A percentile compares a stretch with the other conserved stretches of the same genome.
Conservation (phyloP, 2,888 invertebrate species). For the Allophyes oxyacanthae region DNA sequence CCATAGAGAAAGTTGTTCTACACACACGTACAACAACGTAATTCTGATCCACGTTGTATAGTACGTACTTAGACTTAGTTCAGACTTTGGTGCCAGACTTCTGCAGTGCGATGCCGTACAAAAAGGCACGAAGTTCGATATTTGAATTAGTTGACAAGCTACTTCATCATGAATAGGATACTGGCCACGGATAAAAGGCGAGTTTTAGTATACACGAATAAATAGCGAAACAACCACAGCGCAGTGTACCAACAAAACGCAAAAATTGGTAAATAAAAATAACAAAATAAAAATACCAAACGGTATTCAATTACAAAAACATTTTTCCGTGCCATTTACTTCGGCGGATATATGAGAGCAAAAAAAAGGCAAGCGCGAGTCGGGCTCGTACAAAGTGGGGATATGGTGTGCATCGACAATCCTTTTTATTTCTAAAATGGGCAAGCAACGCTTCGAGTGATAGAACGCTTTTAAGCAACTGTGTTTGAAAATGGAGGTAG, state of each 20-base stretch:
- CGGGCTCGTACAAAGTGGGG: slow-evolving; percentile 20
- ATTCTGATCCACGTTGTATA: too few relatives aligned
- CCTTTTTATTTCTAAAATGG: slow-evolving; percentile 29
- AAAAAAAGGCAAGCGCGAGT: slow-evolving; percentile 51
- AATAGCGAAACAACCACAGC: slow-evolving; percentile 5
- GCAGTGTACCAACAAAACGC: slow-evolving; percentile 11
- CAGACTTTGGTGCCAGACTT: too few relatives aligned
- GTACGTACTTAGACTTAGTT: too few relatives aligned
- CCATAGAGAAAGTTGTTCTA: too few relatives aligned
- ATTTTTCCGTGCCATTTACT: slow-evolving; percentile 59
- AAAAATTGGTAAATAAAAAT: slow-evolving; percentile 19
- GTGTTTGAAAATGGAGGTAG: slow-evolving; percentile 26
- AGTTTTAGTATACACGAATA: too few relatives aligned
- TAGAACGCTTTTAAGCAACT: slow-evolving; percentile 11
- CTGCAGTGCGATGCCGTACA: too few relatives aligned
- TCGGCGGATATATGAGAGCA: slow-evolving; percentile 49
- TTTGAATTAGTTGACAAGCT: too few relatives aligned
- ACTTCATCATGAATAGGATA: too few relatives aligned
- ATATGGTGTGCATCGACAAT: slow-evolving; percentile 29
- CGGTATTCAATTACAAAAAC: slow-evolving; percentile 59
- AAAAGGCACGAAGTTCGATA: too few relatives aligned
- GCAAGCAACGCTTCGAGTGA: slow-evolving; percentile 18
- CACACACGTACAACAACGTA: too few relatives aligned
- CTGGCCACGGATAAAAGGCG: too few relatives aligned
- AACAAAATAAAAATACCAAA: slow-evolving; percentile 26